phyloP scores from a whole-genome alignment of 2,888 invertebrate species.

The Drosophila yooni region DNA sequence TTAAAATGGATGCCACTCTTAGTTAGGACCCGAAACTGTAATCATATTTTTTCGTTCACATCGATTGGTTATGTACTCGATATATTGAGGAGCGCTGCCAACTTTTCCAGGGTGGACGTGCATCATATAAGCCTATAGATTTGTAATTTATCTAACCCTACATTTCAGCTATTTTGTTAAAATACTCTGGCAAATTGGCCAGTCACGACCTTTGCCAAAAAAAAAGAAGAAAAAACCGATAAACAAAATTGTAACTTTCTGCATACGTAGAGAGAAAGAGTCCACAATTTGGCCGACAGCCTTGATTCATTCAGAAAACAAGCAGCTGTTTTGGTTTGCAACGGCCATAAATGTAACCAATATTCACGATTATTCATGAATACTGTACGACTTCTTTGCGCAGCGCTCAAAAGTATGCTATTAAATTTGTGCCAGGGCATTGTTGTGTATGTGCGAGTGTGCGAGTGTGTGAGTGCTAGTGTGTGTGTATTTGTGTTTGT shows the following conservation, averaged over 20 bases:
- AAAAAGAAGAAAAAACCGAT: background rate
- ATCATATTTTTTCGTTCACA: background rate
- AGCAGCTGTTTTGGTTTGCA: background rate
- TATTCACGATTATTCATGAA: conserved; percentile 18
- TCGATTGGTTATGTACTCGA: background rate
- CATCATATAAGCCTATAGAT: no score
- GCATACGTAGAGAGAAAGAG: no score
- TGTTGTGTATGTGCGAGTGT: conserved; percentile 1
- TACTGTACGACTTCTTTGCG: conserved; percentile 8
- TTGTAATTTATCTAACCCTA: no score
- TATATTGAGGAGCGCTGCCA: background rate
- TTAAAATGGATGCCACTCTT: background rate
- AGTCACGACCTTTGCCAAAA: conserved; percentile 2
- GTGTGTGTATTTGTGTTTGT: conserved; percentile 1
- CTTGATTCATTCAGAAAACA: conserved; percentile 36
- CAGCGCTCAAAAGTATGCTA: conserved; percentile 59
- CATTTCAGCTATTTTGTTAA: background rate
- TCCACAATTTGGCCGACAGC: background rate
- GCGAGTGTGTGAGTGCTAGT: conserved; percentile 10
- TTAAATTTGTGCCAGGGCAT: conserved; percentile 23
- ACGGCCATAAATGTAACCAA: conserved; percentile 10
- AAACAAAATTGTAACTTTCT: background rate
- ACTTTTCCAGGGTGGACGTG: background rate
- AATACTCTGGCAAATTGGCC: background rate
- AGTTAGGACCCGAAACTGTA: accelerated